A percentile compares a stretch with the other conserved stretches of the same genome.
These are phyloP conservation scores for Semotilus atromaculatus DNA, from an alignment of 2,797 vertebrate species.

Conservation along the genomic window DNA sequence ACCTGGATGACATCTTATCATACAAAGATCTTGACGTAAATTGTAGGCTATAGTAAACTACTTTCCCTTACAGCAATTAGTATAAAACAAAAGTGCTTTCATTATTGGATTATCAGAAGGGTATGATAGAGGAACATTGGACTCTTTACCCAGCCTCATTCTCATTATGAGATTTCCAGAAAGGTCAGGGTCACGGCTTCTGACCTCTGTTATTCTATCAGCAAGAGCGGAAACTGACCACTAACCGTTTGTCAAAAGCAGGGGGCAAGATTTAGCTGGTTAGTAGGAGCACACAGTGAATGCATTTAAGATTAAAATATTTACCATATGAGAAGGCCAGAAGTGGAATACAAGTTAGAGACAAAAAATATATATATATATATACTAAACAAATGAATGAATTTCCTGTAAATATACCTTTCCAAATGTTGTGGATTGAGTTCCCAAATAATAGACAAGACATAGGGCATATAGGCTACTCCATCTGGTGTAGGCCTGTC, in stretches of 20 bases:
- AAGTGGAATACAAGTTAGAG: background rate
- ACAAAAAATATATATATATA: background rate
- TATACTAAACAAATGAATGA: background rate
- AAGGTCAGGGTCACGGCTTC: conserved; percentile 53
- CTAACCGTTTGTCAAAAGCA: conserved; percentile 12
- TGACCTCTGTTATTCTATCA: conserved; percentile 51
- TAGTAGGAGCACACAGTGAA: background rate
- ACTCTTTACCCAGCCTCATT: conserved; percentile 21
- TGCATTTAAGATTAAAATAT: background rate
- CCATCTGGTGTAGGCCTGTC: background rate
- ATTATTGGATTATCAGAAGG: conserved; percentile 25
- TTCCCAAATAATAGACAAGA: background rate
- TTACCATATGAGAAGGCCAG: background rate
- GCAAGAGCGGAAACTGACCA: conserved; percentile 33
- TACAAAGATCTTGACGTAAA: background rate
- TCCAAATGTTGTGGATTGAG: background rate
- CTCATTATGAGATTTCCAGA: conserved; percentile 52
- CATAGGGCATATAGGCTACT: too few relatives aligned
- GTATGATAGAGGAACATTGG: conserved; percentile 6
- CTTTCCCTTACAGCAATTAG: background rate
- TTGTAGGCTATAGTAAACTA: background rate
- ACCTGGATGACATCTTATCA: background rate
- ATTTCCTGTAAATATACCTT: too few relatives aligned
- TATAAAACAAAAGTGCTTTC: conserved; percentile 4
- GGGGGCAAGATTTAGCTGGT: background rate